Conservation (phyloP, 2,888 invertebrate species). For the Nineta flava region DNA sequence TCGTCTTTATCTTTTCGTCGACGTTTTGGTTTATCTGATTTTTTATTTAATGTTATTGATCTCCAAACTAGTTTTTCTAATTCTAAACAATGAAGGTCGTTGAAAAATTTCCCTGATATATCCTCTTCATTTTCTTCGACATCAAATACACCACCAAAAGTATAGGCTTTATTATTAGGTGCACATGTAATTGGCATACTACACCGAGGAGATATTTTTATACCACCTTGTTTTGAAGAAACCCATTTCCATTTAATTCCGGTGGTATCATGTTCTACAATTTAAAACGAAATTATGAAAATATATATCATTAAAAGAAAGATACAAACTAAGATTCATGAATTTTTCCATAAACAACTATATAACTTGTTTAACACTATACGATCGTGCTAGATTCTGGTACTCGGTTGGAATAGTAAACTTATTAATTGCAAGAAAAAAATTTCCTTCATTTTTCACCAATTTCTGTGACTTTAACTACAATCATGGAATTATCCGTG, state of each 20-base stretch:
- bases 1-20: slow-evolving; percentile 24
- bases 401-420: too few species aligned
- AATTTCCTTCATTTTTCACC: too few species aligned
- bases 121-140: slow-evolving; percentile 70
- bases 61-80: slow-evolving; percentile 61
- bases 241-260: slow-evolving; percentile 57
- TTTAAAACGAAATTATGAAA: slow-evolving; percentile 1
- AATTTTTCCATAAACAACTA: too few species aligned
- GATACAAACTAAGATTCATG: too few species aligned
- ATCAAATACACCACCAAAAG: slow-evolving; percentile 81
- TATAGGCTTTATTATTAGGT: slow-evolving; percentile 50
- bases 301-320: slow-evolving; percentile 2
- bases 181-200: slow-evolving; percentile 49
- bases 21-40: slow-evolving; percentile 19
- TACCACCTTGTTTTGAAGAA: slow-evolving; percentile 46
- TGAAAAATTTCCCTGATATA: slow-evolving; percentile 61
- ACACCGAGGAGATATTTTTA: slow-evolving; percentile 45
- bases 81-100: slow-evolving; percentile 63
- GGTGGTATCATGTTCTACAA: slow-evolving; percentile 39
- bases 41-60: slow-evolving; percentile 34
- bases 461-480: too few species aligned
- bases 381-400: too few species aligned
- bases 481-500: too few species aligned
- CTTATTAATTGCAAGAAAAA: too few species aligned
- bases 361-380: too few species aligned